Conservation (phyloP, 2,113 vertebrate species). For the Macaca nemestrina region DNA sequence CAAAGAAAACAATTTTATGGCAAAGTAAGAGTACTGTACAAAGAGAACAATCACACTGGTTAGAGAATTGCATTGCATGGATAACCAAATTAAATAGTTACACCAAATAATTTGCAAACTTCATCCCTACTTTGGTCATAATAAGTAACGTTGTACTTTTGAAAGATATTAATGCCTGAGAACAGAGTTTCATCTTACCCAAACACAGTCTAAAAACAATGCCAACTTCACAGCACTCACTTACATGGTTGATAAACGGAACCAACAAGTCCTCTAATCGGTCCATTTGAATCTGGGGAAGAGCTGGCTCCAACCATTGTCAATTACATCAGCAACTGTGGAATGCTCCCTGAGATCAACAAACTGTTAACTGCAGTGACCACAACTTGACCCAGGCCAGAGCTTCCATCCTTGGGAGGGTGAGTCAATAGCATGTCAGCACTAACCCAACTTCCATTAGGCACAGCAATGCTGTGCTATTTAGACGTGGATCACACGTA, state of each 20-base stretch:
- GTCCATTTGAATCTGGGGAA: not conserved
- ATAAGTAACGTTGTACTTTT: not conserved
- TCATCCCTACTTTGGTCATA: not conserved
- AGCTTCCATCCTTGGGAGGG: not conserved
- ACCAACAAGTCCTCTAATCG: not conserved
- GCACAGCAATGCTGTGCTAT: not conserved
- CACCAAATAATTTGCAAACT: not conserved
- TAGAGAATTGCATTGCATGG: not conserved
- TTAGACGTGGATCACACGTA: rapidly evolving
- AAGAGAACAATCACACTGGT: not conserved
- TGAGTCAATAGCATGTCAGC: not conserved
- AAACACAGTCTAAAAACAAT: not conserved
- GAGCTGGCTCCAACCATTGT: not conserved
- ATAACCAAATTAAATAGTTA: not conserved
- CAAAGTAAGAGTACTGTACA: not conserved
- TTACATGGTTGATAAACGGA: not conserved
- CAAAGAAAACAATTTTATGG: not conserved
- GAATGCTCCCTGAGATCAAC: not conserved
- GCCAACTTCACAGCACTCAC: not conserved
- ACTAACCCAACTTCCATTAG: not conserved
- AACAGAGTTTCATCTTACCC: not conserved
- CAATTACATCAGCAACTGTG: constrained; percentile 12
- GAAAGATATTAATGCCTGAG: not conserved
- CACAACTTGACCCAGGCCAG: not conserved
- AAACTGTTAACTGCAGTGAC: not conserved